These are phyloP conservation scores for Aphelenchoides avenae DNA, from an alignment of 1,140 invertebrate species.

Conservation along the genomic window DNA sequence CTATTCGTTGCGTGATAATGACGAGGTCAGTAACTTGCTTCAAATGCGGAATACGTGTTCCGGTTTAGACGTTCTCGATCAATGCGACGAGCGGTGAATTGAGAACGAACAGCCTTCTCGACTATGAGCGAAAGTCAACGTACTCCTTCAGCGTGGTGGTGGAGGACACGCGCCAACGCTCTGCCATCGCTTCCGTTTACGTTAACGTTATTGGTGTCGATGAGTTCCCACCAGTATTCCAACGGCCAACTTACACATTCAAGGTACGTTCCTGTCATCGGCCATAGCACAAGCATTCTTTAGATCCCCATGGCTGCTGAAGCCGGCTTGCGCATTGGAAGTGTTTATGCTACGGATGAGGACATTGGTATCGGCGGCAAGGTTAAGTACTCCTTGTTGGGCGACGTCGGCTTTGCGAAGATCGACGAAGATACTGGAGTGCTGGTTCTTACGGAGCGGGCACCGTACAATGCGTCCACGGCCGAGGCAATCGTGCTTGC, in stretches of 20 bases:
- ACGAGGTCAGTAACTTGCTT: conserved; percentile 11
- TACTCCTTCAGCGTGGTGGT: conserved; percentile 42
- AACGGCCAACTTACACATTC: conserved; percentile 44
- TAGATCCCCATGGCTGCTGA: conserved; percentile 40
- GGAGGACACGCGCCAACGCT: conserved; percentile 30
- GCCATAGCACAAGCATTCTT: conserved; percentile 17
- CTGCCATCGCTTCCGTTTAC: conserved; percentile 43
- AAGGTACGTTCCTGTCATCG: conserved; percentile 32
- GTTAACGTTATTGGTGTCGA: conserved; percentile 47
- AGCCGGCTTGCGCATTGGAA: conserved; percentile 35
- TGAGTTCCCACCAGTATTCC: conserved; percentile 54
- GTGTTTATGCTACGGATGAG: conserved; percentile 41
- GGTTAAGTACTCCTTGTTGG: conserved; percentile 45
- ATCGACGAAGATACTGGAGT: too few species aligned
- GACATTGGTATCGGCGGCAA: conserved; percentile 41
- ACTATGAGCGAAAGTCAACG: conserved; percentile 25
- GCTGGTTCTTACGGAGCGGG: too few species aligned
- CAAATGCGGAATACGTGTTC: neutral
- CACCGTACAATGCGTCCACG: too few species aligned
- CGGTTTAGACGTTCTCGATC: conserved; percentile 47
- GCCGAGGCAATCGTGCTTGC: too few species aligned
- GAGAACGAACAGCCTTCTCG: conserved; percentile 1
- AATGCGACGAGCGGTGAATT: conserved; percentile 39
- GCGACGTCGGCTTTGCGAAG: too few species aligned
- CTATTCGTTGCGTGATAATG: conserved; percentile 24